phyloP scores from a whole-genome alignment of 2,113 vertebrate genomes.

The Cinclus mexicanus region DNA sequence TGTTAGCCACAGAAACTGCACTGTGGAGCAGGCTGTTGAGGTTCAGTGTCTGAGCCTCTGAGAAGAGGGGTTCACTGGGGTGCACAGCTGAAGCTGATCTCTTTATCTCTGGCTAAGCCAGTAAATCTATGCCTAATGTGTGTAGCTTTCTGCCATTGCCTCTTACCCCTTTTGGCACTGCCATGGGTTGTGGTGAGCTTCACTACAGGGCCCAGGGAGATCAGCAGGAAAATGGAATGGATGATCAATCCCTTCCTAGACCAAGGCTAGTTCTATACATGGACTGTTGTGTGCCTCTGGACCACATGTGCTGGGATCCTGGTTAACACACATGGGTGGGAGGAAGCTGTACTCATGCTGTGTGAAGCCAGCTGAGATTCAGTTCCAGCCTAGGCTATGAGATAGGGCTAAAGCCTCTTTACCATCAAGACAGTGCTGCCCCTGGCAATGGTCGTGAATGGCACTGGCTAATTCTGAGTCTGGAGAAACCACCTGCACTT shows the following conservation, averaged over 20 bases:
- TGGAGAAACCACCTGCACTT: neutral
- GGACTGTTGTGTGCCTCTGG: neutral
- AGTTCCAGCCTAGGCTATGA: neutral
- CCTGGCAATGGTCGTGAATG: neutral
- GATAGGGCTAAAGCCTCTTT: neutral
- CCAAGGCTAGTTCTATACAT: neutral
- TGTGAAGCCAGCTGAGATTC: neutral
- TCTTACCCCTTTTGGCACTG: neutral
- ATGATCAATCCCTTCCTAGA: neutral
- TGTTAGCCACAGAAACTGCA: neutral
- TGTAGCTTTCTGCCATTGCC: rapidly evolving
- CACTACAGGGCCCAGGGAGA: rapidly evolving
- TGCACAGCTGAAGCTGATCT: neutral
- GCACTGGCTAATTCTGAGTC: neutral
- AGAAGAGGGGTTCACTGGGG: neutral
- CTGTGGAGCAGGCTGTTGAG: rapidly evolving
- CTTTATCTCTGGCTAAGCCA: neutral
- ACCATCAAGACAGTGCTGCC: neutral
- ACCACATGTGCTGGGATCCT: rapidly evolving
- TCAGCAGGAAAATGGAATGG: neutral
- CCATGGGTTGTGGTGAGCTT: rapidly evolving
- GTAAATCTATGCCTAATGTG: neutral
- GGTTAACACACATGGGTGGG: neutral
- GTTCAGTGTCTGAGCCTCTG: neutral
- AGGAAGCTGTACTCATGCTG: rapidly evolving